A percentile compares a stretch with the other conserved stretches of the same genome.
Conservation (phyloP, 1,140 invertebrate genomes). For the Anoplolepis gracilipes region DNA sequence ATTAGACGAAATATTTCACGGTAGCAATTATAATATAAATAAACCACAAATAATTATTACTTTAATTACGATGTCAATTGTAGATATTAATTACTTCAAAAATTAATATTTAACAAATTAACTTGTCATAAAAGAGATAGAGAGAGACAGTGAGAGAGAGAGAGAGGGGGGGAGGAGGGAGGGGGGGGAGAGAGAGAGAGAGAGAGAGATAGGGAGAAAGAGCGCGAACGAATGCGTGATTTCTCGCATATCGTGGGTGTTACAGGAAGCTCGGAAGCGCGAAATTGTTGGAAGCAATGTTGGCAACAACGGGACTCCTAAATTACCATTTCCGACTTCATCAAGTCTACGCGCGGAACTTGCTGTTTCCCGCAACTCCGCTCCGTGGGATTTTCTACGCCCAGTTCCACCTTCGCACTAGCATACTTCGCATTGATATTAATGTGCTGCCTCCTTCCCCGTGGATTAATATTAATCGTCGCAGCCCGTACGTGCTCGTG, state of each 20-base stretch:
- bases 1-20: neutral
- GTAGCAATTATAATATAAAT: neutral
- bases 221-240: neutral
- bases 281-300: constrained; percentile 42
- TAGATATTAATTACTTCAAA: neutral
- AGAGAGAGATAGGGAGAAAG: too few species aligned
- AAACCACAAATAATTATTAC: neutral
- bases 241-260: constrained; percentile 22
- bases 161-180: too few species aligned
- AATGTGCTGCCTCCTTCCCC: constrained; percentile 60
- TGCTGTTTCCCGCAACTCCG: constrained; percentile 10
- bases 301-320: constrained; percentile 32
- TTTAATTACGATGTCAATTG: neutral
- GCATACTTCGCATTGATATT: constrained; percentile 70
- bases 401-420: constrained; percentile 11
- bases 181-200: too few species aligned
- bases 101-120: constrained; percentile 18
- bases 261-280: neutral
- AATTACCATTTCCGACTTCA: constrained; percentile 62
- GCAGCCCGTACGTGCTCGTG: constrained; percentile 60
- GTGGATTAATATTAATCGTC: constrained; percentile 75
- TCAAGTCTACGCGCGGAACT: constrained; percentile 25
- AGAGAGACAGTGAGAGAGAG: neutral
- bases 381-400: constrained; percentile 34
- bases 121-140: too few species aligned